Percentiles rank a stretch among this genome's conserved stretches.
phyloP scores from a whole-genome alignment of 1,140 invertebrate species.

The Anastrepha ludens region DNA sequence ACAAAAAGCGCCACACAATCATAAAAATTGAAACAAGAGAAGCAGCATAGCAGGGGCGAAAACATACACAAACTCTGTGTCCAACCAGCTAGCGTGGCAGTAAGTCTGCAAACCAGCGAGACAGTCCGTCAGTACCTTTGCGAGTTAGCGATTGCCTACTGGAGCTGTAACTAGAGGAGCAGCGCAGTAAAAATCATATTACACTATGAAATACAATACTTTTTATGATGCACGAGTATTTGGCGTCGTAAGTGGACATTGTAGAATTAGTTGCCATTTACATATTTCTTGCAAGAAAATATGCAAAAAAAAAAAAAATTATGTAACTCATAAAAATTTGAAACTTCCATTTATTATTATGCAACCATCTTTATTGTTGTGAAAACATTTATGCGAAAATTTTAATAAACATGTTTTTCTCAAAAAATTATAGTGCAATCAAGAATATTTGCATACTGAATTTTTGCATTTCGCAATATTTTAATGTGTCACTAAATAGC shows the following conservation, averaged over 20 bases:
- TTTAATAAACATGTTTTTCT: background rate
- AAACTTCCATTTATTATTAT: background rate
- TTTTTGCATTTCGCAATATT: background rate
- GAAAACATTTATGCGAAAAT: background rate
- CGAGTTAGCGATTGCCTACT: background rate
- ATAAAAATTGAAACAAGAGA: constrained; percentile 45
- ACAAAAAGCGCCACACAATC: constrained; percentile 22
- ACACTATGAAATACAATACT: constrained; percentile 35
- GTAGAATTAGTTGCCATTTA: background rate
- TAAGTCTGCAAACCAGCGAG: background rate
- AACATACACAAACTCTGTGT: constrained; percentile 1
- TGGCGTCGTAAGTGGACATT: background rate
- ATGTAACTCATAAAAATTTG: background rate
- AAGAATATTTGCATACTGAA: background rate
- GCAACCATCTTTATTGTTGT: background rate
- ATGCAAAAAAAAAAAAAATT: background rate
- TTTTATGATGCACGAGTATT: constrained; percentile 26
- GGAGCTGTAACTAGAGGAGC: background rate
- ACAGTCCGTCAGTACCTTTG: background rate
- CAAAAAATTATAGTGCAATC: background rate
- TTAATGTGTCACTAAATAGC: background rate
- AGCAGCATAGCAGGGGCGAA: background rate
- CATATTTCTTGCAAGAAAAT: background rate
- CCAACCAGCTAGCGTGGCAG: background rate
- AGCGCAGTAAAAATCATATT: constrained; percentile 29